Conservation (phyloP, 2,797 vertebrate genomes). For the Phalloptychus januarius region DNA sequence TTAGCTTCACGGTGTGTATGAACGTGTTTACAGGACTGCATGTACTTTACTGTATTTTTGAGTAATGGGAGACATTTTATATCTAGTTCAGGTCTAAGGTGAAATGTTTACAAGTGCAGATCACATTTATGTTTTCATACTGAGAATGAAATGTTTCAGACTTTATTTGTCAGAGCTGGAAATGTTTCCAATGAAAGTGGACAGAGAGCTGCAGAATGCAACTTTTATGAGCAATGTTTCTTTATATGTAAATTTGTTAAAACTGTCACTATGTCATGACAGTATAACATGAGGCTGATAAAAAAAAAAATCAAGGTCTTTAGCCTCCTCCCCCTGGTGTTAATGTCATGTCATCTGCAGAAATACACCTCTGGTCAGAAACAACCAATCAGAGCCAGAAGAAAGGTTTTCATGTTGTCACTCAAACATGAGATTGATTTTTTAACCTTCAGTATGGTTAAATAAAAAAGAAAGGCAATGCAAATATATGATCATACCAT, state of each 20-base stretch:
- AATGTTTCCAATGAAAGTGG: not conserved
- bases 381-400: too few species aligned
- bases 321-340: too few species aligned
- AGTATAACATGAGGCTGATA: too few species aligned
- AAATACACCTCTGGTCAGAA: too few species aligned
- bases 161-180: not conserved
- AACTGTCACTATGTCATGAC: too few species aligned
- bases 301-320: too few species aligned
- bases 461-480: not conserved
- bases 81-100: not conserved
- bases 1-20: conserved; percentile 8
- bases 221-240: too few species aligned
- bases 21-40: not conserved
- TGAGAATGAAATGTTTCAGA: not conserved
- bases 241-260: too few species aligned
- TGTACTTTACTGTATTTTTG: conserved; percentile 15
- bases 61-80: conserved; percentile 7
- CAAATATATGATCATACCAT: not conserved
- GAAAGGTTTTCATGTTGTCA: too few species aligned
- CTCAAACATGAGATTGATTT: not conserved
- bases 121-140: not conserved
- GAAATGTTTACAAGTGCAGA: not conserved
- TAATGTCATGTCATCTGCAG: too few species aligned
- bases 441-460: not conserved
- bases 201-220: too few species aligned